These are phyloP conservation scores for Falco novaeseelandiae DNA, from an alignment of 2,797 vertebrate genomes.

Conservation along the genomic window DNA sequence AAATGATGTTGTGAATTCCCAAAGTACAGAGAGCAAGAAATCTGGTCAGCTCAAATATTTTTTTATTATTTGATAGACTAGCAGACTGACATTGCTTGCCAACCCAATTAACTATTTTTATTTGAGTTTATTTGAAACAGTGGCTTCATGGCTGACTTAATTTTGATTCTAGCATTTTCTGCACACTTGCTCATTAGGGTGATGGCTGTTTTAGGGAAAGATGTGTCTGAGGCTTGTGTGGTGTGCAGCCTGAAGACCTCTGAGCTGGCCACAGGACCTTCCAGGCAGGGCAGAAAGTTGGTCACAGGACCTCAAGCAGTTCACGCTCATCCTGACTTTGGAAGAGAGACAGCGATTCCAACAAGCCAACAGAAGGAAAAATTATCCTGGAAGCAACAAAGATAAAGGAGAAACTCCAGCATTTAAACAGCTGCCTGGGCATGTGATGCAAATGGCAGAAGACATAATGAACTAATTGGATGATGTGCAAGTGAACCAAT, in stretches of 20 bases:
- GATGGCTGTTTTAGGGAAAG: background rate
- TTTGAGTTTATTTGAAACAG: background rate
- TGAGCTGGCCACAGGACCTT: background rate
- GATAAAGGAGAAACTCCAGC: background rate
- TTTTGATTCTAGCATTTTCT: background rate
- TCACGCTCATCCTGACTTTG: background rate
- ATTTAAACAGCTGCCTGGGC: background rate
- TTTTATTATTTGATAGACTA: background rate
- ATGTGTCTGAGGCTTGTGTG: rapidly evolving
- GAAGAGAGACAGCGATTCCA: background rate
- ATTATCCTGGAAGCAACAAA: background rate
- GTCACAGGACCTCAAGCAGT: rapidly evolving
- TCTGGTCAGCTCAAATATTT: background rate
- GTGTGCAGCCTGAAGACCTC: background rate
- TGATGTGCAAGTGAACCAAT: background rate
- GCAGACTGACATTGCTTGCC: background rate
- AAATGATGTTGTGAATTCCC: background rate
- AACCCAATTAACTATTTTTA: background rate
- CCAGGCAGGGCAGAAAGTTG: background rate
- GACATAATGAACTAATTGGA: background rate
- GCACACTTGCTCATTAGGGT: background rate
- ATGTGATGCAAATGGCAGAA: background rate
- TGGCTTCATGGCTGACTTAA: background rate
- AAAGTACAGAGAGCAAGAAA: background rate
- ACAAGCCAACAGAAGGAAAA: background rate